Evolutionary conservation across 2,113 vertebrate genomes (phyloP), one percentile per base, ranked within the genome.

Genomic region (Marmota monax): DNA sequence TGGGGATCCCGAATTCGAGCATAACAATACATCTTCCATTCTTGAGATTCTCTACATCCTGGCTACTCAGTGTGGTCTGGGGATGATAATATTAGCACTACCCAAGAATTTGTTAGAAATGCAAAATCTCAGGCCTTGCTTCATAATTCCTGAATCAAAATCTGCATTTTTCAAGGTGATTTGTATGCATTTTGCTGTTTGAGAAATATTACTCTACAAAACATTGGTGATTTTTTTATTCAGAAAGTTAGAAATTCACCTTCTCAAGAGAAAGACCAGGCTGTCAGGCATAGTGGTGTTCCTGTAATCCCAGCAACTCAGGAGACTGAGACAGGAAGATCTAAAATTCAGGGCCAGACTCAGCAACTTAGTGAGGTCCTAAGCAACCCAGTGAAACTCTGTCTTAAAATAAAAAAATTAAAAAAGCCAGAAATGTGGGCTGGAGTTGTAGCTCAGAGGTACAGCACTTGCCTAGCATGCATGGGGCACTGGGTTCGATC

Each of bases 151-250:
- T 95, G 8, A 73, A 77, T 77, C 32, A 83, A 56, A 87, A 90
- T 51, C 69, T 82, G 22, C 13, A 77, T 53, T 88, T 95, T 84
- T 32, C 20, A 29, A 70, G n/a, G 65, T 93, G 39, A 84, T 74
- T 7, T 56, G n/a, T 70, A 76, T 70, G 13, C 12, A 67, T 53
- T 27, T 58, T 83, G 76, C 76, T 89, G 45, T 92, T 78, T 82
- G 74, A 96, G 89, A 94, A 89, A 78, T 61, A 65, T 14, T 82
- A 53, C 42, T 88, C 42, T 67, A 85, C 48, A 63, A 45, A 80
- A 83, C 63, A 61, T 4, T 74, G 27, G 9, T 48, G 42, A 29
- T 58, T 48, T 82, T 32, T 83, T 92, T 72, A 72, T 39, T 92
- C 45, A 16, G 34, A 92, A 94, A 94, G 74, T 45, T 77, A n/a